Evolutionary conservation across 2,888 invertebrate species (phyloP), one percentile per base, ranked within the genome.

Genomic region (Cyrtodaria siliqua): DNA sequence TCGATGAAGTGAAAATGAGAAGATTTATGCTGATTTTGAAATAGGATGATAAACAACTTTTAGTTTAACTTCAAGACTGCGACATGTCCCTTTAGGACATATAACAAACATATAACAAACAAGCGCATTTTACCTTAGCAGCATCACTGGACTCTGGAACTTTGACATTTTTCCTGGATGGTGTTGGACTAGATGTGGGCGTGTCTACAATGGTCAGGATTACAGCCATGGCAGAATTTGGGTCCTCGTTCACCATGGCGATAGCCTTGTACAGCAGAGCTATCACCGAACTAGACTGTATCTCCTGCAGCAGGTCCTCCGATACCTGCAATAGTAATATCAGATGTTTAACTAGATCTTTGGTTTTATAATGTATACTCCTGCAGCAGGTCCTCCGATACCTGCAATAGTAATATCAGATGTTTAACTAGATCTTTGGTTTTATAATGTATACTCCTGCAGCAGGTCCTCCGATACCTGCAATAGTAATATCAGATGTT

Each of bases 261-360:
- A 97, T 96, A 80, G 98, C 96, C 86, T 96, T 96, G 82, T 97
- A 95, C 92, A 97, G 95, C 61, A 92, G 83, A 88, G 97, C 96
- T 83, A 96, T 95, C 90, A 98, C 96, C 12, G 96, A 95, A 26
- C 95, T 95, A 82, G 96, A 95, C 92, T 97, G 97, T 88, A 95
- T 95, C 89, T 96, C 96, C 0, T 96, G 96, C 20, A 97, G 94
- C 26, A 97, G 93, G 91, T 96, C 96, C 92, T 96, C 96, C 1
- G 95, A 95, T 72, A 96, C 96, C 96, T 97, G 91, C 38, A 83
- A 83, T 23, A 61, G 29, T 3, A 27, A 12, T n/a, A n/a, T n/a
- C n/a, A n/a, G n/a, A n/a, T n/a, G n/a, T n/a, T n/a, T n/a, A n/a
- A n/a, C n/a, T n/a, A n/a, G n/a, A n/a, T n/a, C n/a, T n/a, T n/a